Base-by-base conservation (phyloP, 2,113 vertebrate species). In the Heliornis fulica region DNA sequence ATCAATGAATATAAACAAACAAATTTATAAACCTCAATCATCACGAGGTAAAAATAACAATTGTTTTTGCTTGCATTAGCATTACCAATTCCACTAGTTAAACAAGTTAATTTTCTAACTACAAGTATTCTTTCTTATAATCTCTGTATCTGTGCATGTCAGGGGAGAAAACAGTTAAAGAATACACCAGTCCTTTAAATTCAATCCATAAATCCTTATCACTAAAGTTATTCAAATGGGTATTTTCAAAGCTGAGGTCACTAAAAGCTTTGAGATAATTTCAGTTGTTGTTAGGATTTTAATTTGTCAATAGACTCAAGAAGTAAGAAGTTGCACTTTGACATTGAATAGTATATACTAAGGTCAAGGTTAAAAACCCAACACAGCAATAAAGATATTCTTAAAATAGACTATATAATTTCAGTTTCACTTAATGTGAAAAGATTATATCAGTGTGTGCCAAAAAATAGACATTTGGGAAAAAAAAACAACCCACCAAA, bases 201-300 rank as follows among this genome's bases (percentile, higher is more conserved):
- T 85, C 71, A 40, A 69, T 56, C 76, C 2, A 68, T 38, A 90
- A 76, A 82, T 83, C 46, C 56, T 93, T 60, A 69, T 14, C 10
- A 79, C 40, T 28, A 89, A 96, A 87, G 51, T 80, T 80, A 93
- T 88, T 83, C 80, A 93, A 89, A 95, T 91, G 4, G 54, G 5
- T 31, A 51, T 82, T 96, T 95, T 96, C 74, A 97, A 97, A 96
- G 72, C n/a, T 93, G 93, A 91, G 80, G 74, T 96, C 78, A 94
- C 48, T 90, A 81, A 95, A 91, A 87, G 81, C 86, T 91, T 94
- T 94, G 60, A 69, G 59, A 84, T 88, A 23, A 86, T 86, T 96
- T 96, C 78, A 88, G 17, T 72, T 41, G 87, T 83, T 10, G 32
- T 31, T 40, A 25, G 26, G 57, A 48, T 71, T 96, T 95, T 78